Evolutionary conservation across 2,888 invertebrate genomes (phyloP).

Genomic region (Drosophila mercatorum): DNA sequence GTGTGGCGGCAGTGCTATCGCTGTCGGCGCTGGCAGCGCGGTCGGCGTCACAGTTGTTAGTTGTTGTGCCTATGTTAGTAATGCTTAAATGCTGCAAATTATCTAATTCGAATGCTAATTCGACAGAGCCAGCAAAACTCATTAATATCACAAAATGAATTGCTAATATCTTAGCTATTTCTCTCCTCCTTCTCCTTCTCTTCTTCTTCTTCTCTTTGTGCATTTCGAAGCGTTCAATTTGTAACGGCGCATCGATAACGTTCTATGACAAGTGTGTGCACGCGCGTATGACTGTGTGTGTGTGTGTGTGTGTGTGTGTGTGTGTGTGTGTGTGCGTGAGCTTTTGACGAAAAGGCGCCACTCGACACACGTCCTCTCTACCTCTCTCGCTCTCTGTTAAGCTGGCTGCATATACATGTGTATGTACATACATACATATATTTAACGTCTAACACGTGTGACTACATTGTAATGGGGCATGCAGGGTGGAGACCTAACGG

Average conservation of each 20-base stretch:
- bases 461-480: conserved; percentile 56
- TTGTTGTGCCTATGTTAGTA: conserved; percentile 33
- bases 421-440: conserved; percentile 13
- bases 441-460: conserved; percentile 69
- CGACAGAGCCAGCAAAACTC: conserved; percentile 5
- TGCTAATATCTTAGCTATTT: conserved; percentile 1
- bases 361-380: too few species aligned
- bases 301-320: too few species aligned
- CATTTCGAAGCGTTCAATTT: conserved; percentile 24
- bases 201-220: background rate
- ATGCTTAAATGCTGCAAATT: conserved; percentile 26
- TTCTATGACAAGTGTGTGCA: conserved; percentile 13
- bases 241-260: conserved; percentile 32
- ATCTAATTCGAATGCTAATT: conserved; percentile 43
- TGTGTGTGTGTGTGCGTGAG: too few species aligned
- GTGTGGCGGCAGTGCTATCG: conserved; percentile 32
- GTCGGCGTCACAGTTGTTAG: conserved; percentile 14
- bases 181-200: background rate
- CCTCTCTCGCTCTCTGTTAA: too few species aligned
- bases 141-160: conserved; percentile 22
- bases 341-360: too few species aligned
- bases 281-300: background rate
- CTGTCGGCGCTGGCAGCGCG: background rate
- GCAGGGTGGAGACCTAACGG: conserved; percentile 7
- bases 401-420: too few species aligned